Evolutionary conservation across 2,797 vertebrate genomes (phyloP), one percentile per base, ranked within the genome.

Genomic region (Tenualosa thibaudeaui): DNA sequence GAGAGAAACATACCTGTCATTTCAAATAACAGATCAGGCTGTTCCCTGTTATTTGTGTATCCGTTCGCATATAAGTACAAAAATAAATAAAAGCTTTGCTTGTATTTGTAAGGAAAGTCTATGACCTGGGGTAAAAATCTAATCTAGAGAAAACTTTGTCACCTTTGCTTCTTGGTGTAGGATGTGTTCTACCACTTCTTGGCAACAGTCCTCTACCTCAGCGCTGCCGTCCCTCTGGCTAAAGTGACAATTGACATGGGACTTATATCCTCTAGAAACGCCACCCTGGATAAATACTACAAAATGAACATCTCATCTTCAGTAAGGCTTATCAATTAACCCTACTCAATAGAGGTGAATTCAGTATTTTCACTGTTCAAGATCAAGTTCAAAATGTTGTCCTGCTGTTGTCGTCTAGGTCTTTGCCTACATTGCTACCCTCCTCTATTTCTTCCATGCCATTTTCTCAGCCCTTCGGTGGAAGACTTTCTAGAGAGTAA

Each of bases 151-250:
- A 68, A 68, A 68, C 17, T 15, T 43, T 78, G 2, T 53, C 1
- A 54, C 24, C 68, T 19, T 81, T 81, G 31, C 24, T 85, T 84
- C 15, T 82, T 13, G 84, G 19, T 8, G 1, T 75, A 96, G 95
- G 95, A 95, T 86, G 90, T 94, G n/a, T 13, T 22, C 2, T 96
- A 94, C 85, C 95, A 95, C 0, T 87, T 87, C 15, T 65, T 95
- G 2, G 95, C 95, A 0, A 89, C 94, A 26, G 88, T 95, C 83
- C 93, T 96, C 88, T 96, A 95, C 91, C 93, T 96, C 85, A 95
- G 95, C 9, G 93, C 94, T 0, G 93, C 95, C 0, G 95, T 95
- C 24, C 19, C 89, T 2, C 81, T 95, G 84, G 95, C 95, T 62
- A 88, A 1, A 5, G 83, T 94, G 19, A 95, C 94, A 0, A 13